These are phyloP conservation scores for Condylura cristata DNA, from an alignment of 2,113 vertebrate species.

Conservation along the genomic window DNA sequence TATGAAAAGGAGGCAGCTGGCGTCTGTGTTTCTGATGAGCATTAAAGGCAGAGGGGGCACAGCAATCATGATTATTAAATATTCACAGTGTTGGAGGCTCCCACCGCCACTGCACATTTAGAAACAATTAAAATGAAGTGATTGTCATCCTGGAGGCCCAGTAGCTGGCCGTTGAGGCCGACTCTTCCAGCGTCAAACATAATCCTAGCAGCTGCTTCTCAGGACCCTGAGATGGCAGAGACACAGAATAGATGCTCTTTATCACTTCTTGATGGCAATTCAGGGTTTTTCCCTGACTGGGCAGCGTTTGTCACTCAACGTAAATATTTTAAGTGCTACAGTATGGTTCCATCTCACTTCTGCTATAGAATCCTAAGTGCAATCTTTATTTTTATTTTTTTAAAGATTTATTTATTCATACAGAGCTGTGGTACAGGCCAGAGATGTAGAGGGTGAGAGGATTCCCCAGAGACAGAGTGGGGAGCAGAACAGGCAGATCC, in stretches of 20 bases:
- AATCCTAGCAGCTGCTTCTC: neutral
- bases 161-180: neutral
- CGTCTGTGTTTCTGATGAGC: neutral
- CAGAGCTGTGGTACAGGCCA: too few relatives aligned
- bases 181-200: neutral
- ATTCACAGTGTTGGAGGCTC: constrained; percentile 27
- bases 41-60: neutral
- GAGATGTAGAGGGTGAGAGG: too few relatives aligned
- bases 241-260: neutral
- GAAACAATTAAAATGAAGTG: constrained; percentile 56
- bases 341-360: neutral
- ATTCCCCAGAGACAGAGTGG: too few relatives aligned
- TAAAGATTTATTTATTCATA: too few relatives aligned
- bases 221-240: neutral
- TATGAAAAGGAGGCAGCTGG: constrained; percentile 25
- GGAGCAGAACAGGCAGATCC: too few relatives aligned
- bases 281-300: neutral
- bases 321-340: constrained; percentile 20
- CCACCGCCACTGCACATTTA: constrained; percentile 41
- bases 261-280: constrained; percentile 8
- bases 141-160: constrained; percentile 20
- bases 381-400: too few relatives aligned
- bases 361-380: neutral
- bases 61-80: constrained; percentile 35
- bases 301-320: neutral